Conservation (phyloP, 2,113 vertebrate species). For the Cyprinodon tularosa region DNA sequence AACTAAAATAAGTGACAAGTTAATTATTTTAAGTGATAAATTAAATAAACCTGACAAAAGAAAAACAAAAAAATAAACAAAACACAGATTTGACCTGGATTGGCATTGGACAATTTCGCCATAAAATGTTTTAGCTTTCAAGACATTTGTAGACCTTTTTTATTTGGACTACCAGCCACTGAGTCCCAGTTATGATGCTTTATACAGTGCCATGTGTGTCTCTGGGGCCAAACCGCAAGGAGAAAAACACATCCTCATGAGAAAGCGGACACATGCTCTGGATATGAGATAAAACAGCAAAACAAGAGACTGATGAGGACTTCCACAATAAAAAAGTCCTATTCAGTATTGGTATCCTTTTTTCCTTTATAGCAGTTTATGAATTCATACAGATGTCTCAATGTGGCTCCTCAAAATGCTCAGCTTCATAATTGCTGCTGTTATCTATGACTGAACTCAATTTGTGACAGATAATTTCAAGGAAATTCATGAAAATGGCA, state of each 20-base stretch:
- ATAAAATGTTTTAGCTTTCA: conserved; percentile 52
- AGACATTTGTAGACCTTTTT: conserved; percentile 21
- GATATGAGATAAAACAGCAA: conserved; percentile 51
- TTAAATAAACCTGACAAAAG: neutral
- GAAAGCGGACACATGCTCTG: conserved; percentile 43
- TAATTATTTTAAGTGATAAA: neutral
- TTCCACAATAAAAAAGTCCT: conserved; percentile 7
- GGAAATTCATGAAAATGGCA: neutral
- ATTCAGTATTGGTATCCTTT: conserved; percentile 48
- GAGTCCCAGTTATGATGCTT: conserved; percentile 61
- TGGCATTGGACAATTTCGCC: conserved; percentile 29
- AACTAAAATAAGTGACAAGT: neutral
- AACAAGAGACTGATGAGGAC: conserved; percentile 64
- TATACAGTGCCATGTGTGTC: conserved; percentile 33
- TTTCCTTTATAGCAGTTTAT: conserved; percentile 28
- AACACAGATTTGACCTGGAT: neutral
- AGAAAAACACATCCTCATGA: conserved; percentile 44
- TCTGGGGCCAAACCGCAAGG: conserved; percentile 53
- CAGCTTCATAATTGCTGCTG: conserved; percentile 20
- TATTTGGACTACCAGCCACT: conserved; percentile 30
- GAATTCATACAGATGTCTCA: conserved; percentile 6
- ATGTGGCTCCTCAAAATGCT: conserved; percentile 12
- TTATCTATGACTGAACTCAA: conserved; percentile 30
- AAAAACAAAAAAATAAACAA: neutral
- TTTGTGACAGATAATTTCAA: conserved; percentile 4